Evolutionary conservation across 92 coral and sea anemone genomes (phyloP).

Genomic region (Heteractis magnifica): DNA sequence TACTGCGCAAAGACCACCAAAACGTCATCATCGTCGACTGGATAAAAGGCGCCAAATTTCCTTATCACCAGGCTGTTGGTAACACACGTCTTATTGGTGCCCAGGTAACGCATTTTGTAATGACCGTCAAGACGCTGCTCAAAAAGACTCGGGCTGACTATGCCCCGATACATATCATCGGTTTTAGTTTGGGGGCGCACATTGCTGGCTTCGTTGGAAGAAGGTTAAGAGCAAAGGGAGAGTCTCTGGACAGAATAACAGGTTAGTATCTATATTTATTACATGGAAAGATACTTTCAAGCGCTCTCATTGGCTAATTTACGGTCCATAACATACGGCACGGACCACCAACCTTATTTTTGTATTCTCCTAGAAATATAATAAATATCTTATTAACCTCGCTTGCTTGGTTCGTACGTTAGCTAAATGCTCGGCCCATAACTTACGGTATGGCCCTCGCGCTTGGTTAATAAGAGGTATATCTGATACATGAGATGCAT

Average conservation of each 20-base stretch:
- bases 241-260: conserved; percentile 38
- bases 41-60: conserved; percentile 55
- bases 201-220: conserved; percentile 64
- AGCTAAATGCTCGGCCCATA: no score
- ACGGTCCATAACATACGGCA: no score
- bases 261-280: conserved; percentile 21
- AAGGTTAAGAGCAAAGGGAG: conserved; percentile 22
- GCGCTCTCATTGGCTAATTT: no score
- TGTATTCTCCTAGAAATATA: no score
- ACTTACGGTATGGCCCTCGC: no score
- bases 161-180: conserved; percentile 50
- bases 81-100: conserved; percentile 56
- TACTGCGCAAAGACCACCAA: conserved; percentile 30
- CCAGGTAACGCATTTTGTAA: conserved; percentile 51
- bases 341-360: no score
- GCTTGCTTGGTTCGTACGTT: no score
- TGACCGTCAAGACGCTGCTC: conserved; percentile 45
- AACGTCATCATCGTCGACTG: conserved; percentile 63
- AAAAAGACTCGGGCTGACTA: conserved; percentile 21
- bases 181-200: conserved; percentile 68
- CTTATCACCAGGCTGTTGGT: conserved; percentile 46
- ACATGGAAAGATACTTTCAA: no score
- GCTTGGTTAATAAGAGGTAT: no score
- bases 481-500: no score
- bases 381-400: no score